These are phyloP conservation scores for Tipula confusa DNA, from an alignment of 2,888 invertebrate species.

Conservation along the genomic window DNA sequence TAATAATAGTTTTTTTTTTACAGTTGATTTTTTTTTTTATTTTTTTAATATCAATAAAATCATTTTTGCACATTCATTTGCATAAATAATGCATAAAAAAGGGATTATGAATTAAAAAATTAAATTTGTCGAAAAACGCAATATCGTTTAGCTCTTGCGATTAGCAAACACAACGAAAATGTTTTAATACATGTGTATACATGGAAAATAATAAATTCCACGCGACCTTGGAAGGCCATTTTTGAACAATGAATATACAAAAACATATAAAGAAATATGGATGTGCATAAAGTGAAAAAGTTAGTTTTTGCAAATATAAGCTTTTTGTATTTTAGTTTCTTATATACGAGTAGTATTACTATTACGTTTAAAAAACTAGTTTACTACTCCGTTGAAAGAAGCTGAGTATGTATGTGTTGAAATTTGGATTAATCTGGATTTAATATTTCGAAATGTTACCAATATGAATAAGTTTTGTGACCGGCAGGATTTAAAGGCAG, in stretches of 20 bases:
- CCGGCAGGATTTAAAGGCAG: too few species aligned
- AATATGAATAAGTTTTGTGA: too few species aligned
- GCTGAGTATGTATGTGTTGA: too few species aligned
- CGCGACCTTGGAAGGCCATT: constrained; percentile 27
- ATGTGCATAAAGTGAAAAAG: background rate
- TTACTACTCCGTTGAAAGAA: too few species aligned
- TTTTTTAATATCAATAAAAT: background rate
- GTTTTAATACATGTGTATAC: background rate
- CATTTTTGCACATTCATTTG: background rate
- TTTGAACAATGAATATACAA: background rate
- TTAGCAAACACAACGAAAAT: background rate
- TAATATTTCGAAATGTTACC: too few species aligned
- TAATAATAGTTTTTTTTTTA: background rate
- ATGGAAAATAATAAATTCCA: background rate
- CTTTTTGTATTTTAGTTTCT: background rate
- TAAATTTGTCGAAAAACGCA: background rate
- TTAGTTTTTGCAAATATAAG: background rate
- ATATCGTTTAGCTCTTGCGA: background rate
- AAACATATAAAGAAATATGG: background rate
- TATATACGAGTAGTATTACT: too few species aligned
- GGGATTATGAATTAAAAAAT: background rate
- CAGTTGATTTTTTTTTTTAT: too few species aligned
- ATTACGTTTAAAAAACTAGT: too few species aligned
- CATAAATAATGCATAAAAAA: background rate
- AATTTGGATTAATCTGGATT: too few species aligned